These are phyloP conservation scores for Psilanteris sp. DNA, from an alignment of 1,140 invertebrate genomes.

Conservation along the genomic window DNA sequence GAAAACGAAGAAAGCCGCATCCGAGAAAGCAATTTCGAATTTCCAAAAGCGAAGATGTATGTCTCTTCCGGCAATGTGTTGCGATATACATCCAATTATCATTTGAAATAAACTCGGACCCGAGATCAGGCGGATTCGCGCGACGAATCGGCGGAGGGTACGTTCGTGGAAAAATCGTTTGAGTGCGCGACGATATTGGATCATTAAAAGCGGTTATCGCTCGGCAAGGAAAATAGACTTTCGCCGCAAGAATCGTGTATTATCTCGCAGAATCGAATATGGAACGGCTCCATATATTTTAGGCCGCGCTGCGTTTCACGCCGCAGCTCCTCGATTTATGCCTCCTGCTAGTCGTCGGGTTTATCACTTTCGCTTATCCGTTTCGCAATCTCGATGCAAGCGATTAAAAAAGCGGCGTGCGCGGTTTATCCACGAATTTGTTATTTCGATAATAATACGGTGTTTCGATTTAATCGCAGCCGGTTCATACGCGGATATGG, in stretches of 20 bases:
- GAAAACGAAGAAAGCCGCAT: slow-evolving; percentile 8
- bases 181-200: slow-evolving; percentile 16
- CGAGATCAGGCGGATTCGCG: no score
- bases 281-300: slow-evolving; percentile 13
- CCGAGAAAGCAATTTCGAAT: slow-evolving; percentile 8
- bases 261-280: neutral
- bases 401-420: no score
- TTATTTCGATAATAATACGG: no score
- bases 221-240: slow-evolving; percentile 20
- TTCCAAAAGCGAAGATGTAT: slow-evolving; percentile 14
- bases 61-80: slow-evolving; percentile 7
- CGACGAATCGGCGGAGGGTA: no score
- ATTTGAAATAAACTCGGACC: slow-evolving; percentile 17
- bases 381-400: no score
- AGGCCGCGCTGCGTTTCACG: slow-evolving; percentile 6
- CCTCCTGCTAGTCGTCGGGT: no score
- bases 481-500: no score
- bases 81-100: slow-evolving; percentile 38
- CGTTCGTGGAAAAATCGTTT: slow-evolving; percentile 15
- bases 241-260: slow-evolving; percentile 27
- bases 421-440: no score
- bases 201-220: slow-evolving; percentile 23
- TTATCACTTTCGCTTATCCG: no score
- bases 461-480: no score
- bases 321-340: slow-evolving; percentile 19